Base-by-base conservation (phyloP, 2,113 vertebrate genomes). In the Xiphorhynchus elegans region DNA sequence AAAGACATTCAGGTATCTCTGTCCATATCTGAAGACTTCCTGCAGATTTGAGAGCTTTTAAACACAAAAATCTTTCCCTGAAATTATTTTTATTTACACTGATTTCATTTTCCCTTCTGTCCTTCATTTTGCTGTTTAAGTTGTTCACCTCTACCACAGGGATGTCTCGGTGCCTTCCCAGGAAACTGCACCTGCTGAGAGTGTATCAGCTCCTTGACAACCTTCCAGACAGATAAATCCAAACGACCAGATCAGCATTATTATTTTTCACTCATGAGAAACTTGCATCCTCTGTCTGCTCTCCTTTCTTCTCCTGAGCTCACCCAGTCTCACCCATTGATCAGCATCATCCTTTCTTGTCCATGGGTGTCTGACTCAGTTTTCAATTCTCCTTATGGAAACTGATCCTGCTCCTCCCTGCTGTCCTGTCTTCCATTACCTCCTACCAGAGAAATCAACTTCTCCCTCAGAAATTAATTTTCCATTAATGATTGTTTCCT, bases 131-230 rank as follows among this genome's bases (percentile, higher is more conserved):
- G n/a, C 56, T 52, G 25, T 23, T 56, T 13, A 59, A 26, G 20
- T 23, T 78, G 10, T 24, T 56, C 40, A 39, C 8, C 18, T 35
- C 19, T 20, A n/a, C n/a, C 20, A 26, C 21, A 26, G 0, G 35
- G 18, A 56, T 53, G 18, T 44, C 40, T 72, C 0, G 0, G 10
- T 79, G 53, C 39, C 29, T 47, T 64, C 21, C 33, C 35, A 46
- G 3, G 18, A 56, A 78, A 60, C 40, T 0, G 0, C 24, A 55
- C 13, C 46, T 64, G 8, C 1, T 6, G 28, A 6, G 10, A 68
- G 9, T 28, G 24, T 31, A 55, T 74, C 35, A 67, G 68, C 39
- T 76, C 53, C 33, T 4, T 25, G 31, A 19, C 44, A 76, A 10
- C 31, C 24, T 53, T 83, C 20, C 44, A 67, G 37, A 6, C 6